These are phyloP conservation scores for Scleropages formosus DNA, from an alignment of 2,797 vertebrate genomes.

Conservation along the genomic window DNA sequence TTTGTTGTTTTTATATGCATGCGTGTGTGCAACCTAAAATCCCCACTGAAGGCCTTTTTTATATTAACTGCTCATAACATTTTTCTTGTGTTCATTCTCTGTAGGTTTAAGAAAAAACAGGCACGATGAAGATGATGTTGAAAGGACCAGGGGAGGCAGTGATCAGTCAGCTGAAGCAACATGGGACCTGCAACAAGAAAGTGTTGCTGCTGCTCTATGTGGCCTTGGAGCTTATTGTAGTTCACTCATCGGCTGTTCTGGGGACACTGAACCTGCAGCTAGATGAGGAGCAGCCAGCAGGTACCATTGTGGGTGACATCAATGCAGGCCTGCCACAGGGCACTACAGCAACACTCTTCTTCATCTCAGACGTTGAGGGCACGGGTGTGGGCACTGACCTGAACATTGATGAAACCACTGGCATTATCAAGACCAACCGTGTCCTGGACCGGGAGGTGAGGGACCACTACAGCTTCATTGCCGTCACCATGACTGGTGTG, in stretches of 20 bases:
- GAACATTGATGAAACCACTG: slow-evolving; percentile 87
- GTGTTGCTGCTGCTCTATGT: slow-evolving; percentile 53
- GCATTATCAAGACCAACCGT: slow-evolving; percentile 88
- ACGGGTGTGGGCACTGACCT: slow-evolving; percentile 84
- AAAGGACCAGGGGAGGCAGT: slow-evolving; percentile 56
- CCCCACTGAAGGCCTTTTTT: neutral
- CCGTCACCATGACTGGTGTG: slow-evolving; percentile 86
- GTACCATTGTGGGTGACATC: slow-evolving; percentile 93
- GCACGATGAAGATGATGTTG: slow-evolving; percentile 62
- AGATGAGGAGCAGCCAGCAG: slow-evolving; percentile 90
- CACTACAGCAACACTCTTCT: slow-evolving; percentile 83
- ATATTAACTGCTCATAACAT: neutral
- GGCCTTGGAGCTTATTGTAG: slow-evolving; percentile 48
- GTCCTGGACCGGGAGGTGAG: slow-evolving; percentile 85
- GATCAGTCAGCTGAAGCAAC: slow-evolving; percentile 46
- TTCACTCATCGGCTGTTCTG: slow-evolving; percentile 57
- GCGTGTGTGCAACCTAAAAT: slow-evolving; percentile 17
- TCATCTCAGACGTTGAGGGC: slow-evolving; percentile 92
- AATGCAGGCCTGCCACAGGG: slow-evolving; percentile 84
- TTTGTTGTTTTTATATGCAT: slow-evolving; percentile 28
- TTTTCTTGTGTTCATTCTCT: slow-evolving; percentile 24
- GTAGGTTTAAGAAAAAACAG: slow-evolving; percentile 67
- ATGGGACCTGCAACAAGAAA: slow-evolving; percentile 45
- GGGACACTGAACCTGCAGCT: slow-evolving; percentile 86
- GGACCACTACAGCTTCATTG: slow-evolving; percentile 91